Base-by-base conservation (phyloP, 2,888 invertebrate species). In the Latrodectus elegans region DNA sequence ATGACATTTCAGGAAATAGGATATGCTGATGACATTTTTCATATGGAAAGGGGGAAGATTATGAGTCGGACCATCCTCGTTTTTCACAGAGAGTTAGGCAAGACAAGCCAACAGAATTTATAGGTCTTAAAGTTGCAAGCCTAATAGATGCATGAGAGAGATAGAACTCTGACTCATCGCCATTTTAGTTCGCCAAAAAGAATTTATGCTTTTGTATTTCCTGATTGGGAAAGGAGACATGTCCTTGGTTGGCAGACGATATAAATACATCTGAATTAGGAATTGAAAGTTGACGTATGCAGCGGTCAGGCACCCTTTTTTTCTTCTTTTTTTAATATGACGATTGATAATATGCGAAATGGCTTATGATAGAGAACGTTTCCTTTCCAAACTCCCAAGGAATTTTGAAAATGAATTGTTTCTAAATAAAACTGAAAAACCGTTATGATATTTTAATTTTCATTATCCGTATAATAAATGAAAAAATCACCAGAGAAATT, bases 1-100 rank as follows among this genome's bases (percentile, higher is more conserved):
- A 60, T 60, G 60, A 60, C 60, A 60, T 60, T 60, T 60, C 60
- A 60, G 60, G 60, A 60, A 60, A 60, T 60, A 8, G 60, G 60
- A 60, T 15, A n/a, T n/a, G n/a, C 12, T 12, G 60, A 60, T 12
- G 60, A 60, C 60, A 60, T 60, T 60, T 60, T 60, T 38, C 38
- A 38, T 1, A 38, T 38, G 38, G 38, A 60, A n/a, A 60, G n/a
- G 60, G 60, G 60, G 60, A 11, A n/a, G 60, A 60, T 14, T 60
- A 60, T 60, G 60, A 60, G 60, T 60, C n/a, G 60, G 60, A 15
- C 60, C 60, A 60, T 60, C 60, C 12, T 15, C n/a, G 38, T 38
- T 38, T 38, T 38, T 38, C 38, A 38, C n/a, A n/a, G 60, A 60
- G n/a, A 60, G 60, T 60, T 60, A 4, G 10, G n/a, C 60, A 15